Conservation (phyloP, 2,113 vertebrate species). For the Xiphias gladius region DNA sequence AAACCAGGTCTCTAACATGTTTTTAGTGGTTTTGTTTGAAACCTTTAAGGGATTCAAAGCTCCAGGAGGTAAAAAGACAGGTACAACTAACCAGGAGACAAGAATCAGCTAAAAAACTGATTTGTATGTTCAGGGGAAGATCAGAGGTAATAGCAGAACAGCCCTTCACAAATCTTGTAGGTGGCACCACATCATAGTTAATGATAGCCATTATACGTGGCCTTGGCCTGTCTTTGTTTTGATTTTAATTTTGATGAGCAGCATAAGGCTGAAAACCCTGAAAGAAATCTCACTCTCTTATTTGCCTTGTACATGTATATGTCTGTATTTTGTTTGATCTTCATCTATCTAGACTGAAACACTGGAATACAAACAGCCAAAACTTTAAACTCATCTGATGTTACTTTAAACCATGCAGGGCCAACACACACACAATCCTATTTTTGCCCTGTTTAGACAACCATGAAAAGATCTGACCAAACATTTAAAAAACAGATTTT, state of each 20-base stretch:
- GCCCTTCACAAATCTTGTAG: neutral
- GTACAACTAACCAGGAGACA: neutral
- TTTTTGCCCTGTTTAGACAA: constrained; percentile 21
- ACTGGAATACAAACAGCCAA: neutral
- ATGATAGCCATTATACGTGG: neutral
- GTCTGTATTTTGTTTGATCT: constrained; percentile 14
- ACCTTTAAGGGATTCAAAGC: neutral
- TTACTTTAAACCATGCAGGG: neutral
- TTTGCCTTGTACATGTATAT: neutral
- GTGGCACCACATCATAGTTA: neutral
- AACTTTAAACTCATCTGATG: constrained; percentile 3
- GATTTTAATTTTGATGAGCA: constrained; percentile 34
- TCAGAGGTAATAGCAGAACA: neutral
- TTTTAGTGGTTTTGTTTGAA: neutral
- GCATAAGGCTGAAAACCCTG: constrained; percentile 24
- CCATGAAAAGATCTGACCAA: constrained; percentile 32
- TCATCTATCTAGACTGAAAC: constrained; percentile 4
- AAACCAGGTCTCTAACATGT: neutral
- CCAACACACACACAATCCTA: constrained; percentile 12
- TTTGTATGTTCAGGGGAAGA: neutral
- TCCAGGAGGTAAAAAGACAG: neutral
- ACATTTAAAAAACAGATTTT: neutral
- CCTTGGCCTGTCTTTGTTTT: constrained; percentile 31
- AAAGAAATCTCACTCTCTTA: constrained; percentile 11
- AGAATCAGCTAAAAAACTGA: neutral